Conservation (phyloP, 2,113 vertebrate species). For the Ctenomys sociabilis region DNA sequence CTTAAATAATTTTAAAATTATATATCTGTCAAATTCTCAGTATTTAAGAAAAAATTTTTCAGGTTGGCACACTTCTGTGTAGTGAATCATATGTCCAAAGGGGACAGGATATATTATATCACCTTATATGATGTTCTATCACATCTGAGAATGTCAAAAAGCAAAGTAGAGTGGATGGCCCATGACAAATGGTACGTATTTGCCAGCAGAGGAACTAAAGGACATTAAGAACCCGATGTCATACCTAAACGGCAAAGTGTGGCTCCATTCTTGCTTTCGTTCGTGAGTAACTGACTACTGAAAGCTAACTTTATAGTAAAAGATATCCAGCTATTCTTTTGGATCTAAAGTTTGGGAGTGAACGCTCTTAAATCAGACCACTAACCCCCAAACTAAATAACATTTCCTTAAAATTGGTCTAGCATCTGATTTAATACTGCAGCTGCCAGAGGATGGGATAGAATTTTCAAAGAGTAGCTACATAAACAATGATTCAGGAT, state of each 20-base stretch:
- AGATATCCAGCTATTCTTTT: conserved; percentile 54
- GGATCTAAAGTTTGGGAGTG: conserved; percentile 60
- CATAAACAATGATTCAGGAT: conserved; percentile 9
- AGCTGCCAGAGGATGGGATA: not conserved
- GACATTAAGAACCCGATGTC: not conserved
- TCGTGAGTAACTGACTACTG: not conserved
- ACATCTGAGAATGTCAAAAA: conserved; percentile 61
- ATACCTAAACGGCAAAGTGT: not conserved
- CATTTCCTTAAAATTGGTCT: conserved; percentile 49
- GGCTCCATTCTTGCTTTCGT: not conserved
- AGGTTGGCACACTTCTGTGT: conserved; percentile 60
- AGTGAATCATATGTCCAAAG: conserved; percentile 75
- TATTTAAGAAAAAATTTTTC: conserved; percentile 71
- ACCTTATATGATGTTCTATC: conserved; percentile 57
- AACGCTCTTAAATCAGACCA: conserved; percentile 65
- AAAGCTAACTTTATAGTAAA: conserved; percentile 24
- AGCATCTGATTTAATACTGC: conserved; percentile 50
- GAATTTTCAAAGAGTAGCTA: conserved; percentile 12
- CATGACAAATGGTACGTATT: conserved; percentile 53
- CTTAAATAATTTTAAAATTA: conserved; percentile 74
- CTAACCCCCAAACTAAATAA: conserved; percentile 57
- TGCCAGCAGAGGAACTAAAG: conserved; percentile 20
- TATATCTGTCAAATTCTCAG: conserved; percentile 73
- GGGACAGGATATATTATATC: conserved; percentile 66
- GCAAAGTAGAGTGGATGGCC: not conserved